phyloP scores from a whole-genome alignment of 2,113 vertebrate species.

The Otolemur garnettii region DNA sequence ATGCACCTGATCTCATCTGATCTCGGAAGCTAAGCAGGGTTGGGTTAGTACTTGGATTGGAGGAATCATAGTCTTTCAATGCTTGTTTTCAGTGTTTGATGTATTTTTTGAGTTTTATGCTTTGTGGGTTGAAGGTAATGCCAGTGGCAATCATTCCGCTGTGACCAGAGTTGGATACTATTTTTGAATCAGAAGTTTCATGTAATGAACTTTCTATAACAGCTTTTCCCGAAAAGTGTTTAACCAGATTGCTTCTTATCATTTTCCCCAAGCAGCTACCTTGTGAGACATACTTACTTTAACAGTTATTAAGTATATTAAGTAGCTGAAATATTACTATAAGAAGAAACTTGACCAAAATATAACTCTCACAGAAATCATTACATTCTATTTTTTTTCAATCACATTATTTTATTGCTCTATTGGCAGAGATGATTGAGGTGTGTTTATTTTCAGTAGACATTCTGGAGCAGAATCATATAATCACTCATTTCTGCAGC shows the following conservation, averaged over 20 bases:
- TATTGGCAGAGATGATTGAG: background rate
- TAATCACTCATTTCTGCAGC: background rate
- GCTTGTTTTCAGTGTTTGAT: background rate
- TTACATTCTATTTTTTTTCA: background rate
- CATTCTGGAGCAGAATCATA: background rate
- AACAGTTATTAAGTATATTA: constrained; percentile 20
- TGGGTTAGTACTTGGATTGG: too few species aligned
- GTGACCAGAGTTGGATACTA: background rate
- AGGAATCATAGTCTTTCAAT: background rate
- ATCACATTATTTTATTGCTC: background rate
- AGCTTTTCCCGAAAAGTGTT: background rate
- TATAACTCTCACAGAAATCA: background rate
- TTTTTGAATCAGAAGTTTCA: background rate
- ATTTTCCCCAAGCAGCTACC: background rate
- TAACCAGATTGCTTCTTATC: background rate
- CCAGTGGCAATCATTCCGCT: background rate
- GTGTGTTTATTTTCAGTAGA: background rate
- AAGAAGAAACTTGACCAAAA: background rate
- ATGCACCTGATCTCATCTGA: too few species aligned
- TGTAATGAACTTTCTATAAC: background rate
- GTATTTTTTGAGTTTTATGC: background rate
- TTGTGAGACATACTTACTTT: background rate
- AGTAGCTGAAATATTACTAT: background rate
- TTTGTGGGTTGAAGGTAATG: background rate
- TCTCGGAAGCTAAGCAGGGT: too few species aligned